phyloP scores from a whole-genome alignment of 1,140 invertebrate species.

The Leptinotarsa defecta region DNA sequence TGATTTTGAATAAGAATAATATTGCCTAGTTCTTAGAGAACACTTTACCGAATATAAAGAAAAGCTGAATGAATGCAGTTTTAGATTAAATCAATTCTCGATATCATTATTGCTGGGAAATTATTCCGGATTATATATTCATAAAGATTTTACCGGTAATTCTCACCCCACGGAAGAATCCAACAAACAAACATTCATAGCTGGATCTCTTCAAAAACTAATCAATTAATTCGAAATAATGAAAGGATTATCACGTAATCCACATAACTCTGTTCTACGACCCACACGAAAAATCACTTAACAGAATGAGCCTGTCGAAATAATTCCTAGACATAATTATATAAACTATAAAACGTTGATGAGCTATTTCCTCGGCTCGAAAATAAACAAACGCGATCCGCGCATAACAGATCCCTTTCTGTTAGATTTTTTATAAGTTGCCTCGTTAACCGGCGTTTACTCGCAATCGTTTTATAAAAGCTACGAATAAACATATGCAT shows the following conservation, averaged over 20 bases:
- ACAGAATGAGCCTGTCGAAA: neutral
- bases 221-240: too few species aligned
- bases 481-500: neutral
- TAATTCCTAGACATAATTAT: conserved; percentile 4
- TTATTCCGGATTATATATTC: too few species aligned
- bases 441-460: conserved; percentile 15
- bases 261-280: neutral
- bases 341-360: conserved; percentile 9
- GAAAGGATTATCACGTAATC: neutral
- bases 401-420: conserved; percentile 4
- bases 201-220: too few species aligned
- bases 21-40: too few species aligned
- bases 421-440: conserved; percentile 5
- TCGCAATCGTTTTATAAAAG: conserved; percentile 12
- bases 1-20: too few species aligned
- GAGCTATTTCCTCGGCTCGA: neutral
- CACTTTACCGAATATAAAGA: too few species aligned
- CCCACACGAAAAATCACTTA: conserved; percentile 8
- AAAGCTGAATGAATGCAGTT: too few species aligned
- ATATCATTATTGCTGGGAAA: too few species aligned
- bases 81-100: too few species aligned
- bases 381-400: conserved; percentile 4
- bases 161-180: too few species aligned
- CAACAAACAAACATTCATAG: too few species aligned
- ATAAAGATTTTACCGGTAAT: too few species aligned